Base-by-base conservation (phyloP, 1,140 invertebrate species). In the Matsumurasca onukii region DNA sequence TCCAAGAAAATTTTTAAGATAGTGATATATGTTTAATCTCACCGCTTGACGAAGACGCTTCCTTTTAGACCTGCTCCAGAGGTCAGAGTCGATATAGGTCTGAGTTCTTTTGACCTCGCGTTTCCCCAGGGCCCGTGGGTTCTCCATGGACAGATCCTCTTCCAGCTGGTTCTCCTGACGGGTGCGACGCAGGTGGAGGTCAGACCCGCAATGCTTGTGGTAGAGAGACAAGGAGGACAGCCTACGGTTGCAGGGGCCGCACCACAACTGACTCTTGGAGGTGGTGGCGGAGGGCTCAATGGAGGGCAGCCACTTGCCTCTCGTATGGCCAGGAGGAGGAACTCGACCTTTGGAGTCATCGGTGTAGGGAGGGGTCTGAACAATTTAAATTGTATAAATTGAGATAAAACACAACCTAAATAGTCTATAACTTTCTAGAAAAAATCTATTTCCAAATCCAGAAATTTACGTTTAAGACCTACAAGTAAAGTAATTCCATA, bases 261-360 rank as follows among this genome's bases (percentile, higher is more conserved):
- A 93, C 89, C 89, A 92, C 79, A 88, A 92, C 71, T 70, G 75
- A 68, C 80, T 83, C 77, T 82, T 73, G 69, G 67, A 80, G 59
- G 77, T 84, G 76, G 31, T 87, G 66, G 49, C 20, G 55, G 63
- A 34, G 55, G 63, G 31, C 30, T 31, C 64, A 59, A 69, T 66
- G 31, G 67, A 86, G 3, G 89, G 89, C 62, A 90, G 83, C 90
- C 89, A 92, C 81, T 91, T 91, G 5, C 89, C 90, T 77, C 86
- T 86, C 0, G 89, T 90, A 70, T 90, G 86, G 55, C 83, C 84
- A 9, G 85, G 86, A 2, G 88, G 88, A 20, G 88, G 89, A 68
- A 77, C 76, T 55, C 70, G 82, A 34, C n/a, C 5, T n/a, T 34
- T 63, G n/a, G 34, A 63, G 2, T 3, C 61, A 31, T 45, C 30